These are phyloP conservation scores for Anhinga anhinga DNA, from an alignment of 2,113 vertebrate genomes.

Conservation along the genomic window DNA sequence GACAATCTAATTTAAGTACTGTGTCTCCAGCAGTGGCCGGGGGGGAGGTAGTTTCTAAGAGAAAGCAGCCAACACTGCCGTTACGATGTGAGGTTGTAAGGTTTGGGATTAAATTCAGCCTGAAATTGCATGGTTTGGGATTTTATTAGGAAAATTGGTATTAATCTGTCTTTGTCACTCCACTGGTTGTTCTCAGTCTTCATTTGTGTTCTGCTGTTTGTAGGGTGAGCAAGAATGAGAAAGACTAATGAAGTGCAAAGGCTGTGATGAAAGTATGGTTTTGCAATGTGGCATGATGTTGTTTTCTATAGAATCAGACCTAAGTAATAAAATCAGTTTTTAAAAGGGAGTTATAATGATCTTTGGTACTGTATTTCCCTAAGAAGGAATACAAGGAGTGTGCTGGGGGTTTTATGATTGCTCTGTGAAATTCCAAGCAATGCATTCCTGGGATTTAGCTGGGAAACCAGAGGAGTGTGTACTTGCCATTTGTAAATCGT, in stretches of 20 bases:
- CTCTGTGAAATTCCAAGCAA: not conserved
- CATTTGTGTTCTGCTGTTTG: not conserved
- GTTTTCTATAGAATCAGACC: not conserved
- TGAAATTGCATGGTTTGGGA: not conserved
- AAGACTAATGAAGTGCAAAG: not conserved
- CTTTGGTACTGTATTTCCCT: not conserved
- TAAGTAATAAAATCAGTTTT: not conserved
- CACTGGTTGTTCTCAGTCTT: not conserved
- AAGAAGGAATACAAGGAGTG: not conserved
- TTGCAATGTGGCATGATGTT: not conserved
- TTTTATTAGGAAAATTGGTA: not conserved
- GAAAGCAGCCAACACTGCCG: not conserved
- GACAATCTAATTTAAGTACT: not conserved
- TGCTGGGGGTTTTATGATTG: not conserved
- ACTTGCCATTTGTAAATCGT: not conserved
- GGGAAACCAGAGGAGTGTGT: not conserved
- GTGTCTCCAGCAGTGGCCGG: not conserved
- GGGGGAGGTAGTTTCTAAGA: not conserved
- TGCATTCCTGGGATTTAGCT: conserved; percentile 20
- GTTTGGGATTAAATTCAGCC: not conserved
- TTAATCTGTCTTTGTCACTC: not conserved
- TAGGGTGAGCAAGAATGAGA: not conserved
- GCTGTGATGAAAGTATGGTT: not conserved
- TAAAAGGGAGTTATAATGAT: not conserved
- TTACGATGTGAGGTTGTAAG: not conserved